Conservation (phyloP, 2,113 vertebrate genomes). For the Heterotilapia buettikoferi region DNA sequence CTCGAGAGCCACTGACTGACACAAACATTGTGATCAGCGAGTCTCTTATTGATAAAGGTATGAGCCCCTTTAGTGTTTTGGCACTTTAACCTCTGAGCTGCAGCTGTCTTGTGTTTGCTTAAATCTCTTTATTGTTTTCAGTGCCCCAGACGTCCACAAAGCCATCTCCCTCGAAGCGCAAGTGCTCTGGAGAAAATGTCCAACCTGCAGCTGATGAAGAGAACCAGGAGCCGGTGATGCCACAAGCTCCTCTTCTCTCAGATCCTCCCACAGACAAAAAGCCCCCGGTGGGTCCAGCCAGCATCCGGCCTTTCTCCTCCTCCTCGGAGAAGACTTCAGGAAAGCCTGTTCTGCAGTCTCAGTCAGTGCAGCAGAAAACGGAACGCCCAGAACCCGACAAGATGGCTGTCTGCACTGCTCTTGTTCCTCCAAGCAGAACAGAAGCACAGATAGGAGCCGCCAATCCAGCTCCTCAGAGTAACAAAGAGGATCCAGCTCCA, state of each 20-base stretch:
- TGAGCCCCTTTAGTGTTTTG: not conserved
- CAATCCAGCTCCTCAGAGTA: not conserved
- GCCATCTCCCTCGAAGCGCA: slow-evolving; percentile 87
- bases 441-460: not conserved
- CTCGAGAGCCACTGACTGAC: slow-evolving; percentile 83
- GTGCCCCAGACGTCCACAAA: slow-evolving; percentile 77
- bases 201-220: slow-evolving; percentile 63
- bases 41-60: slow-evolving; percentile 74
- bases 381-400: not conserved
- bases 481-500: slow-evolving; percentile 37
- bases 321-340: slow-evolving; percentile 9
- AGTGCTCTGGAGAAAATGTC: slow-evolving; percentile 75
- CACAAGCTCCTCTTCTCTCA: not conserved
- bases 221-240: slow-evolving; percentile 68
- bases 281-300: slow-evolving; percentile 13
- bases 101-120: not conserved
- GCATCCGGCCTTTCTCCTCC: slow-evolving; percentile 1
- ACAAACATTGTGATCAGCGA: slow-evolving; percentile 72
- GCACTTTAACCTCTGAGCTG: not conserved
- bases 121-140: not conserved
- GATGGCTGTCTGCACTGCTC: not conserved
- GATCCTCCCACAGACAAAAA: slow-evolving; percentile 64
- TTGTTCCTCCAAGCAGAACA: not conserved
- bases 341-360: not conserved
- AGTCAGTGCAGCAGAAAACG: not conserved